Evolutionary conservation across 2,113 vertebrate species (phyloP), one percentile per base, ranked within the genome.

Genomic region (Pampusana beccarii): DNA sequence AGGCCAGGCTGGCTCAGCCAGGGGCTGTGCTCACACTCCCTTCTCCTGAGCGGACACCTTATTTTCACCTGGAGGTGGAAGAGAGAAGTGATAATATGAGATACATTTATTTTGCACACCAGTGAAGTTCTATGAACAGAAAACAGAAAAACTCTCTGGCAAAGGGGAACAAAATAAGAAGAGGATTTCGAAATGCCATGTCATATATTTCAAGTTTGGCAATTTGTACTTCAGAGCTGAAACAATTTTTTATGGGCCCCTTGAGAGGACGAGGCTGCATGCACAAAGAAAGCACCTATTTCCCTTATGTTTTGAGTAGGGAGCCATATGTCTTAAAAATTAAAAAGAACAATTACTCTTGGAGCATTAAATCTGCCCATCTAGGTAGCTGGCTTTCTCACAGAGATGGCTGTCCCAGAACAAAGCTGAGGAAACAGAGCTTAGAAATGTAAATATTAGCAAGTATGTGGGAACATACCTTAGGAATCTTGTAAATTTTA

Each of bases 321-420:
- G 42, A 88, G 10, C 58, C 11, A 16, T 91, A 62, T 81, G 64
- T 94, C 91, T 95, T 83, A 82, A 90, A 93, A 93, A 70, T 42
- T 38, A 66, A 92, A 88, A 94, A 40, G 60, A 87, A 10, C 48
- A 79, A 44, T 87, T 90, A 86, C 69, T 89, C 50, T 44, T 50
- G 34, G 46, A 92, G 62, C 25, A 84, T 86, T 89, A 77, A 75
- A 79, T 93, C 4, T 36, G 48, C 56, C 83, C 54, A 26, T 62
- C 75, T 67, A 50, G 64, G 24, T 81, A 51, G 51, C 56, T 95
- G 72, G 31, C 24, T 86, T 92, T 93, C 80, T 75, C 67, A 50
- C 64, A 36, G 94, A 94, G n/a, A 48, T 61, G n/a, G 25, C 53
- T 90, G 61, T 84, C 70, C 78, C 70, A 78, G 56, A 95, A 79